Percentiles rank a stretch among this genome's conserved stretches.
Conservation (phyloP, 2,113 vertebrate species). For the Glaucomys volans region DNA sequence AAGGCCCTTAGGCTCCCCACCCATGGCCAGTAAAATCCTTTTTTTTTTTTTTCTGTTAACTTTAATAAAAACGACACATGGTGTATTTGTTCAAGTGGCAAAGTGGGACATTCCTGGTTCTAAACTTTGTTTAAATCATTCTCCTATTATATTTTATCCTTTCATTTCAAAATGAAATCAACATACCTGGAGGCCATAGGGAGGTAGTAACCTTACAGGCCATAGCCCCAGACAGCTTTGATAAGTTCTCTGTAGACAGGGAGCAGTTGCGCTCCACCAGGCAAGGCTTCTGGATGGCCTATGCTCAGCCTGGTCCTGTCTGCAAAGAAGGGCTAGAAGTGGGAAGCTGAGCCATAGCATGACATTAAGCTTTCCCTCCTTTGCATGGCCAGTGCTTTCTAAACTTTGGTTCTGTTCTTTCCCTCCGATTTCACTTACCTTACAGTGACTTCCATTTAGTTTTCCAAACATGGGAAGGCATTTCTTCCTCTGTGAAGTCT, state of each 20-base stretch:
- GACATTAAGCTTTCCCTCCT: background rate
- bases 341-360: background rate
- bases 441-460: background rate
- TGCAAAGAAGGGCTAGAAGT: background rate
- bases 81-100: slow-evolving; percentile 80
- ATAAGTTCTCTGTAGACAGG: slow-evolving; percentile 42
- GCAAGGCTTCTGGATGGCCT: background rate
- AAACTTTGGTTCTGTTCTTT: background rate
- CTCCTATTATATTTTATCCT: slow-evolving; percentile 72
- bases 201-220: slow-evolving; percentile 22
- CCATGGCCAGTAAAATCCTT: slow-evolving; percentile 71
- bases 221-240: background rate
- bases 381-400: background rate
- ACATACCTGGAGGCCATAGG: slow-evolving; percentile 45
- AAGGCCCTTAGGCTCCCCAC: slow-evolving; percentile 76
- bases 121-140: slow-evolving; percentile 83
- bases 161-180: slow-evolving; percentile 79
- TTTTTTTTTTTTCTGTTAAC: background rate
- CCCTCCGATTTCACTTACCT: background rate
- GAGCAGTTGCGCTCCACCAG: background rate
- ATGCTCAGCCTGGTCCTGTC: background rate
- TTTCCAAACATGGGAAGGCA: background rate
- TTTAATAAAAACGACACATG: slow-evolving; percentile 83
- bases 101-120: slow-evolving; percentile 75
- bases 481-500: background rate